Evolutionary conservation across 2,113 vertebrate genomes (phyloP).

Genomic region (Nesogale talazaci): DNA sequence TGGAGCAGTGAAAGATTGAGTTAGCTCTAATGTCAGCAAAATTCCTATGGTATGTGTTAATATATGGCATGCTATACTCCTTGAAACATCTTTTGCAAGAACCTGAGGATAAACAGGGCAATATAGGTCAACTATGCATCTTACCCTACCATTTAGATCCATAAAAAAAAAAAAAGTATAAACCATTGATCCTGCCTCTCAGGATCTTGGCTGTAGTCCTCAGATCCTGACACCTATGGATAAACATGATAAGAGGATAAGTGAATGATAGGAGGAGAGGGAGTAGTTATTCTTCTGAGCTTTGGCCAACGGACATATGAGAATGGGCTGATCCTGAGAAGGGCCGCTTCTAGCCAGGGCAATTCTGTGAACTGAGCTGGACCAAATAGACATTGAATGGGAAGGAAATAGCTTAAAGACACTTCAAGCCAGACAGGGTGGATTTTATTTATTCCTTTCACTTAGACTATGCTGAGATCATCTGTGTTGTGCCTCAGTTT

Average conservation of each 20-base stretch:
- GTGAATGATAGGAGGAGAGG: neutral
- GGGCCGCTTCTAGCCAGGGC: neutral
- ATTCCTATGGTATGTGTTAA: neutral
- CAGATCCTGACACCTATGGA: neutral
- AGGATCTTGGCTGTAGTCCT: slow-evolving; percentile 25
- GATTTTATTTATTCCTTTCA: slow-evolving; percentile 36
- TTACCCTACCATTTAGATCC: neutral
- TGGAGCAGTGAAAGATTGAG: neutral
- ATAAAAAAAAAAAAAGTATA: neutral
- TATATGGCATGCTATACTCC: neutral
- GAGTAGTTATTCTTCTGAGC: neutral
- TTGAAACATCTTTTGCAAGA: neutral
- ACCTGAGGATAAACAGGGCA: neutral
- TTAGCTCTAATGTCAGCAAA: neutral
- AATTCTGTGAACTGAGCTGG: neutral
- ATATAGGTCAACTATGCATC: neutral
- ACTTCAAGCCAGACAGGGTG: neutral
- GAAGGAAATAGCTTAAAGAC: neutral
- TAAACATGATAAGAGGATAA: too few species aligned
- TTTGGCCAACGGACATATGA: neutral
- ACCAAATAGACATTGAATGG: neutral
- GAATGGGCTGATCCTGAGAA: neutral
- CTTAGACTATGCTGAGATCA: neutral
- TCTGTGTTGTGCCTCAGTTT: slow-evolving; percentile 3
- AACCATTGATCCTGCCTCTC: neutral